phyloP scores from a whole-genome alignment of 2,888 invertebrate genomes.

The Meliscaeva auricollis region DNA sequence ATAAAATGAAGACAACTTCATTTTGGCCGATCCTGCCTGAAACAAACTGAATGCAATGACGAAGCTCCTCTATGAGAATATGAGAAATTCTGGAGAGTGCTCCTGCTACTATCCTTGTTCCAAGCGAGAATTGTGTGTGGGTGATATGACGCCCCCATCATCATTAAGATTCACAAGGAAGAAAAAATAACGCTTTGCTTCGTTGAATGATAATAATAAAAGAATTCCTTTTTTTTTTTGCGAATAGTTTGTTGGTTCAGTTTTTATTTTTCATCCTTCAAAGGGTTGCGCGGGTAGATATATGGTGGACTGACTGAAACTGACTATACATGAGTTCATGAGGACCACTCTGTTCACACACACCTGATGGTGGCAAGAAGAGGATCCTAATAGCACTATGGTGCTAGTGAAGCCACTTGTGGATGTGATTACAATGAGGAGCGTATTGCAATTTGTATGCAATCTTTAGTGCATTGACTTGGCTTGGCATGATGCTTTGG shows the following conservation, averaged over 20 bases:
- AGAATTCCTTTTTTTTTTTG: constrained; percentile 35
- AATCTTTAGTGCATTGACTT: constrained; percentile 65
- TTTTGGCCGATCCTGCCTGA: constrained; percentile 45
- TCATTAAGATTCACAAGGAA: constrained; percentile 69
- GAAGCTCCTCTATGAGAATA: background rate
- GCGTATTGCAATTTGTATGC: constrained; percentile 70
- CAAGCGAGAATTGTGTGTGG: no score
- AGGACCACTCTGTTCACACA: constrained; percentile 52
- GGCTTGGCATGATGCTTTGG: constrained; percentile 46
- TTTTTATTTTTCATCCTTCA: constrained; percentile 15
- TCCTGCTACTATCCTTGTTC: no score
- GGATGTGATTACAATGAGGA: constrained; percentile 62
- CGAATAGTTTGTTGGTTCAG: constrained; percentile 45
- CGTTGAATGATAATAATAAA: constrained; percentile 60
- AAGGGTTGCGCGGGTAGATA: constrained; percentile 8
- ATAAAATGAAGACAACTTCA: constrained; percentile 61
- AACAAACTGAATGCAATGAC: constrained; percentile 36
- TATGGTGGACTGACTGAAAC: no score
- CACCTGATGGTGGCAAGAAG: constrained; percentile 37
- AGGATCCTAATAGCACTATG: constrained; percentile 53
- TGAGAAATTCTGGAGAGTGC: background rate
- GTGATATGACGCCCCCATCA: constrained; percentile 50
- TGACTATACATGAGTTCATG: constrained; percentile 9
- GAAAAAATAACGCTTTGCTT: constrained; percentile 31
- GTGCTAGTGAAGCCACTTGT: constrained; percentile 70